phyloP scores from a whole-genome alignment of 1,140 invertebrate species.

The Philotrypesis tridentata region DNA sequence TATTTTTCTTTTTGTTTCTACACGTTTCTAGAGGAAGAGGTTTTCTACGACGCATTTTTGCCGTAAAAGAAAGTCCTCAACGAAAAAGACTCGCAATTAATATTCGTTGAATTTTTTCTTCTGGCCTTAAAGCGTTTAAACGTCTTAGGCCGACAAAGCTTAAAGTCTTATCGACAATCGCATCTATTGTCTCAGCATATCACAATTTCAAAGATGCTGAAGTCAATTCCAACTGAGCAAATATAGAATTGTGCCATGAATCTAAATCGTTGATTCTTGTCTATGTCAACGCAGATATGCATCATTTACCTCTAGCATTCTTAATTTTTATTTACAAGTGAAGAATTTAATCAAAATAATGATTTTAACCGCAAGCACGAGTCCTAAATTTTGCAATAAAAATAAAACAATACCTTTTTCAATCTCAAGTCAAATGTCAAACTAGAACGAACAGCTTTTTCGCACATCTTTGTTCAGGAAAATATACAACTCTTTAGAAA shows the following conservation, averaged over 20 bases:
- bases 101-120: not conserved
- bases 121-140: not conserved
- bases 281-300: not conserved
- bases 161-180: not conserved
- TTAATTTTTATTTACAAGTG: not conserved
- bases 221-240: not conserved
- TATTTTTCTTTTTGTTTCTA: not conserved
- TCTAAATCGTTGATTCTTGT: not conserved
- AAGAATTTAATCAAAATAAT: not conserved
- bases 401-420: not conserved
- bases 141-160: not conserved
- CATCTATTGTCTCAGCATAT: not conserved
- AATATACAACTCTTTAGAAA: slow-evolving; percentile 8
- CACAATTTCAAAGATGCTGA: not conserved
- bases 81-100: not conserved
- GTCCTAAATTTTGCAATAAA: too few relatives aligned
- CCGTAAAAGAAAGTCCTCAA: not conserved
- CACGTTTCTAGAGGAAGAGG: not conserved
- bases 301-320: not conserved
- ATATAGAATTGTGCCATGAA: not conserved
- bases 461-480: not conserved
- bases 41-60: not conserved
- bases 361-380: not conserved
- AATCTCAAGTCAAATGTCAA: not conserved
- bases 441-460: not conserved